Percentiles rank a stretch among this genome's conserved stretches.
Evolutionary conservation across 2,113 vertebrate species (phyloP).

Genomic region (Sinocyclocheilus rhinocerous): DNA sequence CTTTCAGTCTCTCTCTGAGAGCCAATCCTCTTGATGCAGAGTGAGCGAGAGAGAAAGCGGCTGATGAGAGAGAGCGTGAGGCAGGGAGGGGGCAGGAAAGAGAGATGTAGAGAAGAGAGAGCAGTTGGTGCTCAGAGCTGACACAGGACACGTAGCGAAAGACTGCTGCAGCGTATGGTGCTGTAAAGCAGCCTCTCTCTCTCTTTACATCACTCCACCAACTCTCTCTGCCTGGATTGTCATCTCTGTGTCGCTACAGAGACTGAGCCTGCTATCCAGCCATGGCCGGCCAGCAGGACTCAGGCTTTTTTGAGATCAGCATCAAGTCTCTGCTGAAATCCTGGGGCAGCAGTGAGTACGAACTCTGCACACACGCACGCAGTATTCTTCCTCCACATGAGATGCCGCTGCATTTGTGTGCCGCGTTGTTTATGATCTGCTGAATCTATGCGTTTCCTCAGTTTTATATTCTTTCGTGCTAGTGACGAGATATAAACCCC

Average conservation of each 20-base stretch:
- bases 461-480: background rate
- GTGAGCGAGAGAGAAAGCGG: conserved; percentile 50
- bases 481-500: background rate
- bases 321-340: conserved; percentile 79
- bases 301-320: conserved; percentile 80
- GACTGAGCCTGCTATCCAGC: conserved; percentile 70
- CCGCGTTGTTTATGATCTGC: background rate
- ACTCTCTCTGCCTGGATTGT: conserved; percentile 36
- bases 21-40: conserved; percentile 67
- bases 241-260: conserved; percentile 71
- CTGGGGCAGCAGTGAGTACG: conserved; percentile 79
- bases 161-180: conserved; percentile 67
- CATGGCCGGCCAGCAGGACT: conserved; percentile 81
- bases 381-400: background rate
- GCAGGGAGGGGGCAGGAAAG: conserved; percentile 32
- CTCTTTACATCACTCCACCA: background rate
- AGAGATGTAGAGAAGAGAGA: conserved; percentile 19
- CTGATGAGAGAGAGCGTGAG: background rate
- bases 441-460: background rate
- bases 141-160: conserved; percentile 42
- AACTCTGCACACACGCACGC: background rate
- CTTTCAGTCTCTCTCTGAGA: conserved; percentile 45
- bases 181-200: conserved; percentile 22
- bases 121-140: conserved; percentile 46
- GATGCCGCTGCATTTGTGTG: background rate